Conservation (phyloP, 2,797 vertebrate species). For the Gephyroberyx darwinii region DNA sequence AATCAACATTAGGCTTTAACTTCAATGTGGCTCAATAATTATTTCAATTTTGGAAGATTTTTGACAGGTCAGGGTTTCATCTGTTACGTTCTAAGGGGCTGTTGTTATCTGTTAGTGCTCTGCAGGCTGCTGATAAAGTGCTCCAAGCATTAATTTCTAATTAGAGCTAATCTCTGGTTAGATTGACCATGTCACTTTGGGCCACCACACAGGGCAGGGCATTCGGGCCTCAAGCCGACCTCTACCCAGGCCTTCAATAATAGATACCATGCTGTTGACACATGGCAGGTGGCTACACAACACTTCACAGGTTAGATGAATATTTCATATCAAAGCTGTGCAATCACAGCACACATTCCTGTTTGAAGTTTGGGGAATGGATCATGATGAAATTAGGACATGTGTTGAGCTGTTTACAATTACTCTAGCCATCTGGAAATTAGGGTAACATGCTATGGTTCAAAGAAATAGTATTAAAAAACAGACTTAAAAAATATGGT, state of each 20-base stretch:
- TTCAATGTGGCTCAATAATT: slow-evolving; percentile 4
- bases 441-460: slow-evolving; percentile 62
- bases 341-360: slow-evolving; percentile 73
- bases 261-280: slow-evolving; percentile 80
- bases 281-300: slow-evolving; percentile 82
- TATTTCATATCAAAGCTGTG: slow-evolving; percentile 85
- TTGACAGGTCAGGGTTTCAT: slow-evolving; percentile 32
- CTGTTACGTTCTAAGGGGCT: slow-evolving; percentile 11
- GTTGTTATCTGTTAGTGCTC: slow-evolving; percentile 14
- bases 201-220: slow-evolving; percentile 64
- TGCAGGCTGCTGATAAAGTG: slow-evolving; percentile 30
- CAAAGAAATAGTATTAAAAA: slow-evolving; percentile 62
- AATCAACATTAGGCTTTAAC: slow-evolving; percentile 31
- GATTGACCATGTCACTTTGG: slow-evolving; percentile 60
- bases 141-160: slow-evolving; percentile 41
- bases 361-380: slow-evolving; percentile 80
- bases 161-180: slow-evolving; percentile 53
- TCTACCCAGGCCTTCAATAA: slow-evolving; percentile 79
- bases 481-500: slow-evolving; percentile 48
- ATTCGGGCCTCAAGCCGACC: slow-evolving; percentile 60
- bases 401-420: slow-evolving; percentile 77
- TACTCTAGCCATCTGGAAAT: slow-evolving; percentile 77
- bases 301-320: slow-evolving; percentile 83
- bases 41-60: slow-evolving; percentile 23
- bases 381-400: slow-evolving; percentile 75